Conservation (phyloP, 92 coral and sea anemone genomes). For the Ricordea florida region DNA sequence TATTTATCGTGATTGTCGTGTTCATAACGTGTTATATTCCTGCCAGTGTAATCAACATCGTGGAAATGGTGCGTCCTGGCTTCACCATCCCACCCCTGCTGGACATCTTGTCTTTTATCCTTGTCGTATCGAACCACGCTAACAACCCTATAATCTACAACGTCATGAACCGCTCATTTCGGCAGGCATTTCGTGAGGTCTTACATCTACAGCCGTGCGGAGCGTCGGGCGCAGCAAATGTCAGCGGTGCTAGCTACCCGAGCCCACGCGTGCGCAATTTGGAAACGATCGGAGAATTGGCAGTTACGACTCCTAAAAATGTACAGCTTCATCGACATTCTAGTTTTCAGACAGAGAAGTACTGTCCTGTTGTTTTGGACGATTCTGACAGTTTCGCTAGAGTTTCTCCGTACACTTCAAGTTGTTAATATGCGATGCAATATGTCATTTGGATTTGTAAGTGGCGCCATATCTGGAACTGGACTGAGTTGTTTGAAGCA, state of each 20-base stretch:
- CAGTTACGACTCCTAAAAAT: too few relatives aligned
- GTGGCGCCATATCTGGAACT: too few relatives aligned
- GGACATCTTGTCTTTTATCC: conserved; percentile 58
- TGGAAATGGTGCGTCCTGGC: conserved; percentile 49
- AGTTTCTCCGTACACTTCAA: too few relatives aligned
- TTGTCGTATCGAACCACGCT: conserved; percentile 70
- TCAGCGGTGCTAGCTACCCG: not conserved
- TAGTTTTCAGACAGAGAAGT: too few relatives aligned
- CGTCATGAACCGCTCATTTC: conserved; percentile 53
- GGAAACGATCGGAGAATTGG: too few relatives aligned
- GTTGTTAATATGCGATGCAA: too few relatives aligned
- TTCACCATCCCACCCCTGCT: conserved; percentile 35
- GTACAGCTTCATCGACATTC: too few relatives aligned
- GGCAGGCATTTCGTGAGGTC: conserved; percentile 36
- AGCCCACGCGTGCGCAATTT: not conserved
- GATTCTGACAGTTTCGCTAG: too few relatives aligned
- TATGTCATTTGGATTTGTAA: too few relatives aligned
- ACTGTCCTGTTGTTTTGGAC: too few relatives aligned
- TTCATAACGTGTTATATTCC: conserved; percentile 67
- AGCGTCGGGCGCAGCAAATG: not conserved
- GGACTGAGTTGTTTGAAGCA: too few relatives aligned
- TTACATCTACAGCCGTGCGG: not conserved
- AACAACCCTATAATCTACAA: conserved; percentile 73
- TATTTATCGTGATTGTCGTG: conserved; percentile 55
- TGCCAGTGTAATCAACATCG: conserved; percentile 62